Evolutionary conservation across 2,888 invertebrate species (phyloP).

Genomic region (Tenthredo amoena): DNA sequence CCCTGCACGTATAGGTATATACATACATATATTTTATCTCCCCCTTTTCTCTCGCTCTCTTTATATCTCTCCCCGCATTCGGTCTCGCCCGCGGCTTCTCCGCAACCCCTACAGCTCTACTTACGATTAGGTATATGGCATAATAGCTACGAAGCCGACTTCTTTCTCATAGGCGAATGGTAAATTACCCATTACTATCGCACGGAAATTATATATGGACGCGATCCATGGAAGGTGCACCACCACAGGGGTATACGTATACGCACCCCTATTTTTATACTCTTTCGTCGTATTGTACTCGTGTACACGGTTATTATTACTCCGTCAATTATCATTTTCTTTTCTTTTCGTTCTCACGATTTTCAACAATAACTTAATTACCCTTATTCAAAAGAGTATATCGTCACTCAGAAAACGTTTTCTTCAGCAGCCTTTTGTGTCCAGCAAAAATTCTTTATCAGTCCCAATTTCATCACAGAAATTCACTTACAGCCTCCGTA

Average conservation of each 20-base stretch:
- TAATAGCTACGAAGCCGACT: slow-evolving; percentile 35
- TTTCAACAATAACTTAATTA: not conserved
- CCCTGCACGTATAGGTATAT: slow-evolving; percentile 13
- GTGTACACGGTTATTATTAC: not conserved
- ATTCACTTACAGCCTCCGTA: not conserved
- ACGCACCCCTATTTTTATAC: not conserved
- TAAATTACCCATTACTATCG: slow-evolving; percentile 44
- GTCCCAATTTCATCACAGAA: not conserved
- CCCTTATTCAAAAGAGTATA: not conserved
- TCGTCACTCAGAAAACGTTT: not conserved
- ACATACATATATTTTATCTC: not conserved
- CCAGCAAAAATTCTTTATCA: not conserved
- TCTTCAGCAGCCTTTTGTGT: not conserved
- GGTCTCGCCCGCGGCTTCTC: slow-evolving; percentile 18
- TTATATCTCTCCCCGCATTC: not conserved
- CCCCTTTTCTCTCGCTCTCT: slow-evolving; percentile 12
- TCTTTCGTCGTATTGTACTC: too few relatives aligned
- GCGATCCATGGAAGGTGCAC: slow-evolving; percentile 12
- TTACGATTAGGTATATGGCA: slow-evolving; percentile 33
- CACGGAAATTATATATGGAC: slow-evolving; percentile 10
- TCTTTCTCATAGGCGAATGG: slow-evolving; percentile 43
- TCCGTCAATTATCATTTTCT: not conserved
- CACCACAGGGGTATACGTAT: not conserved
- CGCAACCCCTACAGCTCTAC: slow-evolving; percentile 27
- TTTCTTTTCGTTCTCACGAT: not conserved